A percentile compares a stretch with the other conserved stretches of the same genome.
These are phyloP conservation scores for Diplodus sargus DNA, from an alignment of 2,797 vertebrate genomes.

Conservation along the genomic window DNA sequence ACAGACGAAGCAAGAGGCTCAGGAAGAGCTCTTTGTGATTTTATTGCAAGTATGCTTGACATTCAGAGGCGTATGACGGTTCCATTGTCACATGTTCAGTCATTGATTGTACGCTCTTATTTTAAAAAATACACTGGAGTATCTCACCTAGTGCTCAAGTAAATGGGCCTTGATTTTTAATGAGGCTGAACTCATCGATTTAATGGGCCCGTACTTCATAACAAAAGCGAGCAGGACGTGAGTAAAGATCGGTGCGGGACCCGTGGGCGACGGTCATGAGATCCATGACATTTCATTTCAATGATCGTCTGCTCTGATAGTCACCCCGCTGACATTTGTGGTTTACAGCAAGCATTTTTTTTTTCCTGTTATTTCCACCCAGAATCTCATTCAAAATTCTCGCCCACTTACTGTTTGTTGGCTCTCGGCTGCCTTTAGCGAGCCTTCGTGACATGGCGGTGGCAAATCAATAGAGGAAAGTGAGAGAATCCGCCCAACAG, in stretches of 20 bases:
- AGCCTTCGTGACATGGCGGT: no score
- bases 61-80: conserved; percentile 24
- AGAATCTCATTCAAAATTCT: no score
- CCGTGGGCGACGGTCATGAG: no score
- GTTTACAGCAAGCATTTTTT: no score
- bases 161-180: conserved; percentile 6
- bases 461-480: no score
- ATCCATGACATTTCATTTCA: no score
- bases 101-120: background rate
- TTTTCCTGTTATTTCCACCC: no score
- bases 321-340: no score
- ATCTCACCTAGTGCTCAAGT: background rate
- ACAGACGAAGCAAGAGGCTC: background rate
- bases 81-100: conserved; percentile 9
- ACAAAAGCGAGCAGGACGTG: background rate
- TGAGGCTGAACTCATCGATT: conserved; percentile 5
- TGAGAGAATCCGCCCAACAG: no score
- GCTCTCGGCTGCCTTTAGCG: no score
- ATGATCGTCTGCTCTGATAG: no score
- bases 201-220: background rate
- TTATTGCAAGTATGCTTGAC: conserved; percentile 30
- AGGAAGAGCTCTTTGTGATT: conserved; percentile 29
- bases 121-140: background rate
- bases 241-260: background rate
- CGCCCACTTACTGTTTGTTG: no score